Conservation (phyloP, 2,888 invertebrate species). For the Amblyteles armatorius region DNA sequence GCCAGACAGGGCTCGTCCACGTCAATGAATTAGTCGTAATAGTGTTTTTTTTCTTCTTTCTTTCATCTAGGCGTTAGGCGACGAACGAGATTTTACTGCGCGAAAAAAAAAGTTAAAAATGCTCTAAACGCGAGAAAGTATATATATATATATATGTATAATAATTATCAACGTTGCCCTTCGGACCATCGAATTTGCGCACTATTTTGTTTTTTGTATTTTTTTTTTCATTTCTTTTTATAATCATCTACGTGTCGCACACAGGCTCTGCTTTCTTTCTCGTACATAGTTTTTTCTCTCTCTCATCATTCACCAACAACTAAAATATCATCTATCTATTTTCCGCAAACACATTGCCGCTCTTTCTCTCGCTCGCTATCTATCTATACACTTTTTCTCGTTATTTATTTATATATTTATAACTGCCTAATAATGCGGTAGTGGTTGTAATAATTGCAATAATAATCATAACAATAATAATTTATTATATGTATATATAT, state of each 20-base stretch:
- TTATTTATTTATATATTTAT: constrained; percentile 70
- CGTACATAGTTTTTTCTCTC: constrained; percentile 33
- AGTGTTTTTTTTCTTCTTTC: constrained; percentile 47
- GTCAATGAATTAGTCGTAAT: constrained; percentile 49
- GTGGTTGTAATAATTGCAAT: constrained; percentile 68
- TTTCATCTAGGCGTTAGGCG: constrained; percentile 49
- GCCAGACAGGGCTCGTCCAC: constrained; percentile 22
- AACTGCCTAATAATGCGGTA: constrained; percentile 71
- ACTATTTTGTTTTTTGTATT: constrained; percentile 22
- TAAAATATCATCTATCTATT: constrained; percentile 74
- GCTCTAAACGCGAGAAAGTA: constrained; percentile 47
- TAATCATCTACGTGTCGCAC: constrained; percentile 67
- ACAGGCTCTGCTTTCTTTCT: constrained; percentile 36
- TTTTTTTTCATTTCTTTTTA: constrained; percentile 13
- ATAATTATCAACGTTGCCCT: constrained; percentile 40
- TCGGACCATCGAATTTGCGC: constrained; percentile 44
- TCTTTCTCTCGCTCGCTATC: constrained; percentile 47
- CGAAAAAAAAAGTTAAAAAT: constrained; percentile 34
- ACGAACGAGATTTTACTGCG: constrained; percentile 48
- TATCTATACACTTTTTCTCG: constrained; percentile 69
- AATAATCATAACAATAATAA: constrained; percentile 68
- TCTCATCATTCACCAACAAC: constrained; percentile 68
- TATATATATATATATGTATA: constrained; percentile 18
- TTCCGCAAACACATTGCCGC: constrained; percentile 60
- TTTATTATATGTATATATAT: constrained; percentile 63